These are phyloP conservation scores for Lithophane ornitopus DNA, from an alignment of 2,888 invertebrate genomes.

Conservation along the genomic window DNA sequence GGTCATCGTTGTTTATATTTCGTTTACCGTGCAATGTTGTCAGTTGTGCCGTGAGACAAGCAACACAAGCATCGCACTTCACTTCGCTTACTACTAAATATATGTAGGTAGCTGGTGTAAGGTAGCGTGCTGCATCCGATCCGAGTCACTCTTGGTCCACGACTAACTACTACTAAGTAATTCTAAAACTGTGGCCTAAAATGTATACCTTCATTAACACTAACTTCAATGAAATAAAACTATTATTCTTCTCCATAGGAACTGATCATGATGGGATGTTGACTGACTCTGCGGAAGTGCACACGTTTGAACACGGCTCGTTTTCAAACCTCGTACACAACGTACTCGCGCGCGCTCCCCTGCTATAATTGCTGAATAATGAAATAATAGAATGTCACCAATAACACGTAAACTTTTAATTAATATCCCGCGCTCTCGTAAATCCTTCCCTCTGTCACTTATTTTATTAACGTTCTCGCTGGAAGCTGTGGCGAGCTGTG, in stretches of 20 bases:
- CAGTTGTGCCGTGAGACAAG: neutral
- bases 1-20: neutral
- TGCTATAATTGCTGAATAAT: conserved; percentile 6
- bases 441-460: conserved; percentile 52
- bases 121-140: too few relatives aligned
- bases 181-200: neutral
- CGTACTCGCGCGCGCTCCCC: neutral
- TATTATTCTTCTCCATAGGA: neutral
- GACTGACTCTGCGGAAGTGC: neutral
- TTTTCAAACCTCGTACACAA: neutral
- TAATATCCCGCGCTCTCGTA: conserved; percentile 49
- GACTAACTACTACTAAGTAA: neutral
- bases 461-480: conserved; percentile 51
- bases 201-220: neutral
- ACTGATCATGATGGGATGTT: neutral
- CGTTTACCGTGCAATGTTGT: neutral
- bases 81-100: too few relatives aligned
- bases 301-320: neutral
- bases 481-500: conserved; percentile 15
- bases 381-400: conserved; percentile 36
- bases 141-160: neutral
- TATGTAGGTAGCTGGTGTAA: too few relatives aligned
- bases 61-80: neutral
- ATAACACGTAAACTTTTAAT: conserved; percentile 54
- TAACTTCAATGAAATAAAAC: neutral